Conservation (phyloP, 2,888 invertebrate genomes). For the Ashinkailepas kermadecensis region DNA sequence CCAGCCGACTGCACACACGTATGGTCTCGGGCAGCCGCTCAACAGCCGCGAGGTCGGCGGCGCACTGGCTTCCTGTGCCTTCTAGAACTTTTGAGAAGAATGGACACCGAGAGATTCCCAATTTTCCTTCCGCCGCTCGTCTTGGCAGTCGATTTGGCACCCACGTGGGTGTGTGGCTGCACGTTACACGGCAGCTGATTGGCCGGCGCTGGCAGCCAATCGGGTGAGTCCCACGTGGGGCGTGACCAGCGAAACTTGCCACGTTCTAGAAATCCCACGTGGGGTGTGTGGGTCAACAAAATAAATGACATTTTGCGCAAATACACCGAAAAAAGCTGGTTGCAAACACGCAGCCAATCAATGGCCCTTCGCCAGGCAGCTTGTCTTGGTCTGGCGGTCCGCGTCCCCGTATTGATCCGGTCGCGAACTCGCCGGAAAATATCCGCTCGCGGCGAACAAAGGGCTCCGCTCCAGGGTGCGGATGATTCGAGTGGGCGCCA, state of each 20-base stretch:
- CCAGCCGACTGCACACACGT: neutral
- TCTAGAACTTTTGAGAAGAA: conserved; percentile 1
- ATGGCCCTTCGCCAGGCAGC: neutral
- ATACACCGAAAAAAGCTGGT: conserved; percentile 18
- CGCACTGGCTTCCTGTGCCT: neutral
- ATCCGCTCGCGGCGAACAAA: neutral
- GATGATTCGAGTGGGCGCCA: too few relatives aligned
- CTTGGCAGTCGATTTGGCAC: too few relatives aligned
- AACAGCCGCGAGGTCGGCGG: too few relatives aligned
- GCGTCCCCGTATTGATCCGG: conserved; percentile 6
- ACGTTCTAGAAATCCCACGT: neutral
- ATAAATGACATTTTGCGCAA: conserved; percentile 20
- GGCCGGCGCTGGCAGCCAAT: neutral
- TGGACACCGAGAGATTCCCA: neutral
- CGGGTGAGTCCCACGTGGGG: neutral
- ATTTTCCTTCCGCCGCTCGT: neutral
- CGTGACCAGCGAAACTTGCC: neutral
- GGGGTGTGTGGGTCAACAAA: conserved; percentile 8
- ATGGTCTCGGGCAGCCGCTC: neutral
- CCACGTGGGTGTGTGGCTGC: neutral
- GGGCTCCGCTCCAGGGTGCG: neutral
- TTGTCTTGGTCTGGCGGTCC: neutral
- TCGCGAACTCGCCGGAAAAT: neutral
- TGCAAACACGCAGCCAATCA: conserved; percentile 18
- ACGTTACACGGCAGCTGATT: neutral